Base-by-base conservation (phyloP, 2,797 vertebrate genomes). In the Channa striata region DNA sequence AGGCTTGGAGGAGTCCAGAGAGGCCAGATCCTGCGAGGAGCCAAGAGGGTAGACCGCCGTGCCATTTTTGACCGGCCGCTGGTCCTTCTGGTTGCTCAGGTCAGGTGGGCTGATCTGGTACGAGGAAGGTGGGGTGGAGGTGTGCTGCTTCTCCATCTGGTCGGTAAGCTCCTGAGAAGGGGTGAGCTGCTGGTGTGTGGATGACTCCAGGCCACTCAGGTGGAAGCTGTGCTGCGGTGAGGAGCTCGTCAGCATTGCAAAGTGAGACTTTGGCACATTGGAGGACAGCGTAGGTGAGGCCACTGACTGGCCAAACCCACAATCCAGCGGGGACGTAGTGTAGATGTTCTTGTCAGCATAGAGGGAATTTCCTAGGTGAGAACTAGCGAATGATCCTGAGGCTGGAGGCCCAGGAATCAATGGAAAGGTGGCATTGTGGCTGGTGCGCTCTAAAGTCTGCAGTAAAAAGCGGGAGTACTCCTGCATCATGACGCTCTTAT, bases 381-480 rank as follows among this genome's bases (percentile, higher is more conserved):
- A 74, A 62, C 50, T 81, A 62, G 74, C 70, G 83, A 91, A 93
- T 0, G 78, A 81, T 39, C 86, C 91, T 11, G 89, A 87, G 68
- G 77, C 39, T 1, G 81, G 63, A 8, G 74, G 78, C 77, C 93
- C 93, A 1, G 94, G 95, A 51, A 95, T 95, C 82, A 97, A 93
- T 11, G 96, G 88, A 90, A 99, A 98, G 87, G 94, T 90, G 83
- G 94, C 93, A 70, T 93, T 96, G 85, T 98, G 96, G 92, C 96
- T 97, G 88, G 97, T 98, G 93, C 98, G 96, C 93, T 99, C 98
- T 83, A 99, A 93, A 62, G 98, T 96, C 94, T 99, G 98, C 57
- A 99, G 96, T 92, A 99, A 95, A 95, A 98, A 99, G 92, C 97
- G 98, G 1, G 97, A 99, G 90, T 99, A 99, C 84, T 99, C 98